Conservation (phyloP, 2,888 invertebrate species). For the Reticulitermes lucifugus region DNA sequence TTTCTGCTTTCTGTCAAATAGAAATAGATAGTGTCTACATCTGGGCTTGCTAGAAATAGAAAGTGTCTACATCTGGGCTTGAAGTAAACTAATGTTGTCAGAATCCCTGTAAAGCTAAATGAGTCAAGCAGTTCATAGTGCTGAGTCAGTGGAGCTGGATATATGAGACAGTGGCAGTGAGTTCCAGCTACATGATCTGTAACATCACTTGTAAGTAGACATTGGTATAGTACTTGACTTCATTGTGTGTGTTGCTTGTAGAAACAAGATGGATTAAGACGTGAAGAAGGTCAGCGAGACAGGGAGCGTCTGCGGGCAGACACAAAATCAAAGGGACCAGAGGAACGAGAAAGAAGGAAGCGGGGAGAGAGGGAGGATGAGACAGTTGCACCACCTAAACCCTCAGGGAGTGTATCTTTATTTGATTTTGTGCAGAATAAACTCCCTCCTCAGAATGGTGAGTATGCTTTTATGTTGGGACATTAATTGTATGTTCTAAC, state of each 20-base stretch:
- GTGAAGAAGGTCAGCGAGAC: constrained; percentile 59
- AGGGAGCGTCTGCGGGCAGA: constrained; percentile 43
- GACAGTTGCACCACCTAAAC: constrained; percentile 69
- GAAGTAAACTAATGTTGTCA: too few relatives aligned
- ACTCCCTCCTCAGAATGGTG: constrained; percentile 65
- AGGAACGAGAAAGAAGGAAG: constrained; percentile 55
- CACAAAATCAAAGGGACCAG: constrained; percentile 59
- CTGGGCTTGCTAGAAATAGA: too few relatives aligned
- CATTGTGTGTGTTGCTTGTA: neutral
- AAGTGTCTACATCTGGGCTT: too few relatives aligned
- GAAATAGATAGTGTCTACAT: too few relatives aligned
- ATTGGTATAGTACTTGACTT: neutral
- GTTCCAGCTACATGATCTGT: too few relatives aligned
- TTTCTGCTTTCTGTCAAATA: too few relatives aligned
- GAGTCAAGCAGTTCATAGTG: too few relatives aligned
- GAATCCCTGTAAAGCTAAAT: too few relatives aligned
- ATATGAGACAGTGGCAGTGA: too few relatives aligned
- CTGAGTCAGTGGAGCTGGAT: too few relatives aligned
- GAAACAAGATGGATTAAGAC: constrained; percentile 61
- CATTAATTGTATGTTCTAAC: too few relatives aligned
- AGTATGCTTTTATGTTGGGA: constrained; percentile 19
- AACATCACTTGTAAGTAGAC: too few relatives aligned
- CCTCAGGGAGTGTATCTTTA: constrained; percentile 82
- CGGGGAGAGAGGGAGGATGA: constrained; percentile 69
- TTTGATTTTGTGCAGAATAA: constrained; percentile 88